Evolutionary conservation across 2,888 invertebrate species (phyloP).

Genomic region (Sarcophaga caerulescens): DNA sequence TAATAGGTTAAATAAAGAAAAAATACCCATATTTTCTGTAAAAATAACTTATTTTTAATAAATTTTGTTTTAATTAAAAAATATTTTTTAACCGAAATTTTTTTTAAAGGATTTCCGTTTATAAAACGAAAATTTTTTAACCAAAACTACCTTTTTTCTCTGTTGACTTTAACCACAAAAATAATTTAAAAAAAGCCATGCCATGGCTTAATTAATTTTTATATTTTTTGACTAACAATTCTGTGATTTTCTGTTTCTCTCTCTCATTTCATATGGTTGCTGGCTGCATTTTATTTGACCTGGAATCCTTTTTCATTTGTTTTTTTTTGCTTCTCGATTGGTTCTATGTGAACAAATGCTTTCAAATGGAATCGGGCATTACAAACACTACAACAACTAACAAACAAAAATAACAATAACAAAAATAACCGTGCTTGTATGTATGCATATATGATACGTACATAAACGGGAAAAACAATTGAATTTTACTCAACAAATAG

Average conservation of each 20-base stretch:
- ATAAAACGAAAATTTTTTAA: background rate
- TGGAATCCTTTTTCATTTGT: background rate
- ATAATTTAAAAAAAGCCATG: background rate
- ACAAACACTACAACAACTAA: background rate
- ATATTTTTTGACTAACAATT: conserved; percentile 28
- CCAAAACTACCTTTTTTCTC: background rate
- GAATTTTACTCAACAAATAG: conserved; percentile 70
- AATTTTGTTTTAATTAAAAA: too few relatives aligned
- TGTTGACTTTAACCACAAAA: conserved; percentile 16
- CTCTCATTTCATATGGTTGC: conserved; percentile 25
- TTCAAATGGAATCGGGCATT: conserved; percentile 3
- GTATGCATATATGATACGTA: background rate
- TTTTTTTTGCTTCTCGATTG: background rate
- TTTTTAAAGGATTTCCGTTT: background rate
- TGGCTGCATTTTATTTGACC: background rate
- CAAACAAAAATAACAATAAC: background rate
- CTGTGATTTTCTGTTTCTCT: conserved; percentile 17
- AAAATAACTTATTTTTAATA: too few relatives aligned
- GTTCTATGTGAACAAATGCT: background rate
- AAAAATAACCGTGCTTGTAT: background rate
- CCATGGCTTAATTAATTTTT: conserved; percentile 29
- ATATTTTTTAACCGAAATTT: background rate
- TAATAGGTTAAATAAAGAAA: too few relatives aligned
- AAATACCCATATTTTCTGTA: too few relatives aligned
- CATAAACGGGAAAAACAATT: conserved; percentile 30